Conservation (phyloP, 2,888 invertebrate species). For the Eristalis tenax region DNA sequence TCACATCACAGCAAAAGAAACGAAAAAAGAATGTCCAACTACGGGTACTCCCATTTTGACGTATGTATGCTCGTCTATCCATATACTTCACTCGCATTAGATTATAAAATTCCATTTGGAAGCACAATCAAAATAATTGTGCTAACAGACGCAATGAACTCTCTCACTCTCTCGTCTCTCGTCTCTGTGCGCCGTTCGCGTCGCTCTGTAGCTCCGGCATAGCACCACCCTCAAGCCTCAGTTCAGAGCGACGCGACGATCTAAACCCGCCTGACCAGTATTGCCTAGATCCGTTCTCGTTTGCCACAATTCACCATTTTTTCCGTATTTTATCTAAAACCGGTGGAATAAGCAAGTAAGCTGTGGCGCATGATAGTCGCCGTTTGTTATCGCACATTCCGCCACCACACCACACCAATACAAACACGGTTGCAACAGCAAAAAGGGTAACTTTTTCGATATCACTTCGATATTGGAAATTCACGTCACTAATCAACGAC, state of each 20-base stretch:
- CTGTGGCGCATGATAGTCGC: conserved; percentile 34
- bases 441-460: conserved; percentile 21
- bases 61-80: conserved; percentile 16
- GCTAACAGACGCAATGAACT: conserved; percentile 43
- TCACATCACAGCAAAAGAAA: conserved; percentile 5
- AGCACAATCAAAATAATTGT: conserved; percentile 68
- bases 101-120: conserved; percentile 45
- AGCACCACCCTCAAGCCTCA: conserved; percentile 32
- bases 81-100: conserved; percentile 43
- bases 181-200: conserved; percentile 21
- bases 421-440: conserved; percentile 5
- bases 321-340: conserved; percentile 42
- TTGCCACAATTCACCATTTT: conserved; percentile 46
- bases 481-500: conserved; percentile 49
- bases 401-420: conserved; percentile 33
- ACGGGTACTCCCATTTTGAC: neutral
- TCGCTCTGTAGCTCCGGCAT: conserved; percentile 1
- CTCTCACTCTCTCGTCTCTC: conserved; percentile 2
- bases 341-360: conserved; percentile 47
- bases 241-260: conserved; percentile 47
- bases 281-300: conserved; percentile 62
- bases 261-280: conserved; percentile 71
- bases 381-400: conserved; percentile 47
- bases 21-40: conserved; percentile 3
- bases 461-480: conserved; percentile 39